Evolutionary conservation across 2,797 vertebrate genomes (phyloP).

Genomic region (Mycteria americana): DNA sequence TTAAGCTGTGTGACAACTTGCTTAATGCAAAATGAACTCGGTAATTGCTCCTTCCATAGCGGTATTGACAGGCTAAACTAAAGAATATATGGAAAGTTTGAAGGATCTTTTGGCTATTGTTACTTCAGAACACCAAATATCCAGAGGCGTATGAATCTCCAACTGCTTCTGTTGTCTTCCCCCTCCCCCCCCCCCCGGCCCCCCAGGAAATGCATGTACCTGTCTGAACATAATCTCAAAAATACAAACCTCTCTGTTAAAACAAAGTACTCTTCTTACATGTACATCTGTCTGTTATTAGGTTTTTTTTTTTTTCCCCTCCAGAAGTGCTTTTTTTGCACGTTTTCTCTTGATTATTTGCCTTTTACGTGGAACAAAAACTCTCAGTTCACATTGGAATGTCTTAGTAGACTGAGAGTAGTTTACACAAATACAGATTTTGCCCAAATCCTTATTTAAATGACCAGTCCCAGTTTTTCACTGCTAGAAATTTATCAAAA

Average conservation of each 20-base stretch:
- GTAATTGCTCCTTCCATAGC: neutral
- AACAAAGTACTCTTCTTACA: neutral
- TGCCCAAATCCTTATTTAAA: neutral
- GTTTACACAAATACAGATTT: neutral
- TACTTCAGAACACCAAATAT: neutral
- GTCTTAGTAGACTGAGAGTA: neutral
- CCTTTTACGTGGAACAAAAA: neutral
- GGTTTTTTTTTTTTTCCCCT: neutral
- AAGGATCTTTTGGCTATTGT: neutral
- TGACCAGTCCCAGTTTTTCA: neutral
- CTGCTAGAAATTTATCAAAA: neutral
- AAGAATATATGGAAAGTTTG: neutral
- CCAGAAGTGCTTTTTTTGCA: neutral
- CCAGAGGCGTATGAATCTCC: neutral
- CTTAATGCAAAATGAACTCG: neutral
- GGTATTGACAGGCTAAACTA: neutral
- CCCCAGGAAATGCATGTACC: neutral
- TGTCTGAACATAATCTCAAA: neutral
- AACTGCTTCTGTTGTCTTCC: neutral
- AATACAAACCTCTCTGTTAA: neutral
- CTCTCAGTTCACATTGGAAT: neutral
- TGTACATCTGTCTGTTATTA: neutral
- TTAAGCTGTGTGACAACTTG: neutral
- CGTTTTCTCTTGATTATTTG: neutral
- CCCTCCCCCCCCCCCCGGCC: too few species aligned